Evolutionary conservation across 1,140 invertebrate genomes (phyloP), one percentile per base, ranked within the genome.

Genomic region (Uloborus diversus): DNA sequence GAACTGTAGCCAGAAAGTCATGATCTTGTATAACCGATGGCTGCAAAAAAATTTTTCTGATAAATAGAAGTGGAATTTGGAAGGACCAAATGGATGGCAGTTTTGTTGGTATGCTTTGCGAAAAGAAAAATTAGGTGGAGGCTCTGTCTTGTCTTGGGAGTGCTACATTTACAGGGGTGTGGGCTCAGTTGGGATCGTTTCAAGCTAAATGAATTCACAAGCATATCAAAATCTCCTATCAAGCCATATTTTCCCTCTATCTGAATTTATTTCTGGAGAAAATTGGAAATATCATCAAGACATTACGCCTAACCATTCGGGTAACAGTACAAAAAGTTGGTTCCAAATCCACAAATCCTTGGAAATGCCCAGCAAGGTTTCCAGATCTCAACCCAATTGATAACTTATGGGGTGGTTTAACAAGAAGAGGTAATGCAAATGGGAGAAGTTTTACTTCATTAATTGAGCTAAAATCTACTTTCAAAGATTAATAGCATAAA

Each of bases 281-380:
- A 59, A 59, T 27, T 59, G 9, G 25, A 59, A 28, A 59, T 30
- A 30, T 28, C 27, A 59, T 1, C 56, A 59, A 59, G 56, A 59
- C 25, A 59, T 28, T 59, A 30, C 2, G 4, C 1, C 2, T 59
- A 59, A 17, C 11, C 2, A 59, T 59, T 28, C 9, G 11, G 30
- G 56, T 59, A 59, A 59, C 3, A n/a, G n/a, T n/a, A 59, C 56
- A 59, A 30, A 59, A 59, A 59, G 30, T 59, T 59, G 2, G 56
- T 59, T 59, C 11, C 4, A 2, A 5, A 23, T 30, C 2, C 27
- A 59, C 23, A 28, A 35, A 59, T 28, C 56, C 30, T 28, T 59
- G 56, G 30, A 59, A 59, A 9, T 28, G 27, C 56, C 56, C 7
- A 17, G 17, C 37, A 42, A 42, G 17, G 7, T 7, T 9, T 42